Evolutionary conservation across 2,888 invertebrate species (phyloP), one percentile per base, ranked within the genome.

Genomic region (Hydriomena furcata): DNA sequence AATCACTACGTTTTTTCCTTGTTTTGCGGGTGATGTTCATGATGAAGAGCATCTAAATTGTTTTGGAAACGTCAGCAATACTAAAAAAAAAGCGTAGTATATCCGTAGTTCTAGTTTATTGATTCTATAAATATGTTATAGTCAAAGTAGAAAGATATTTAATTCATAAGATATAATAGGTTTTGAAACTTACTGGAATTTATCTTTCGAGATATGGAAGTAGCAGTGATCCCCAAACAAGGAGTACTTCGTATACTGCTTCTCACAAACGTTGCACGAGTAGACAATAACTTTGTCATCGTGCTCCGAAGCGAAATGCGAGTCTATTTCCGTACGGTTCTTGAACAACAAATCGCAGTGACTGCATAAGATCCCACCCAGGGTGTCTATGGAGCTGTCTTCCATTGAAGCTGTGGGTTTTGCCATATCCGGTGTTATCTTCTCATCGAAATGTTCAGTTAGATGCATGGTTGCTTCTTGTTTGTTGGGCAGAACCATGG

Each of bases 241-340:
- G 0, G 82, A 74, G 69, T 92, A 93, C 60, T 91, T 91, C 11
- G 89, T 85, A 63, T 84, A 90, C 46, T 87, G 81, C 60, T 92
- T 92, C 47, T 86, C 84, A 65, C 93, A 93, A 60, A 91, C 88
- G 36, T 91, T 91, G 67, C 93, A 93, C 1, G 91, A 85, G 71
- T 92, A 93, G 1, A 91, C 74, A 10, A 85, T 66, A 0, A 70
- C 72, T 34, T 73, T 68, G 10, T 76, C 77, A 0, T 67, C 65
- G 20, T 93, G 93, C 34, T 82, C 77, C 11, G 75, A 71, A 1
- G 73, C 60, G 63, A 91, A 92, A 62, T 93, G 93, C 17, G 76
- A 76, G 58, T 92, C 92, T 63, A 92, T 91, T 42, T 92, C 91
- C 0, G 76, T 62, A 64, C 87, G 84, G 60, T 84, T 87, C 44